Conservation (phyloP, 2,797 vertebrate species). For the Eidolon dupreanum region DNA sequence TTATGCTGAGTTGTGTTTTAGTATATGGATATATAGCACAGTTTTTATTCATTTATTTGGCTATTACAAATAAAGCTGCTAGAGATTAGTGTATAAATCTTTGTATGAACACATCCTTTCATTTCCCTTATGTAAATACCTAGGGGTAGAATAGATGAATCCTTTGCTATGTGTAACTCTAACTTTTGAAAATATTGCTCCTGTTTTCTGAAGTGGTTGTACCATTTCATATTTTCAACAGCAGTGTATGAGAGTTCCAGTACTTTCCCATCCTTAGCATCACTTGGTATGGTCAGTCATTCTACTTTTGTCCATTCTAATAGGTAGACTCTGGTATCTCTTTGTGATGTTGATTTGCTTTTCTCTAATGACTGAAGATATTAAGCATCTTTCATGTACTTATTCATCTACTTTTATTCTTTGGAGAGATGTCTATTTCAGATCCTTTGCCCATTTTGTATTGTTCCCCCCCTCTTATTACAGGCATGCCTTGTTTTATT, state of each 20-base stretch:
- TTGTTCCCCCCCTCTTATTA: neutral
- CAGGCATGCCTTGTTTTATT: neutral
- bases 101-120: neutral
- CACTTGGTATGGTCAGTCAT: neutral
- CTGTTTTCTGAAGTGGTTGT: neutral
- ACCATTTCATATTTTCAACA: neutral
- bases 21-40: neutral
- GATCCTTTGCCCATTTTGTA: slow-evolving; percentile 15
- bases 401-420: neutral
- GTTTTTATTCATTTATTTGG: neutral
- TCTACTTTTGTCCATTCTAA: neutral
- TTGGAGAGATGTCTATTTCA: neutral
- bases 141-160: neutral
- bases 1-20: neutral
- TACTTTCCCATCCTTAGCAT: neutral
- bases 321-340: neutral
- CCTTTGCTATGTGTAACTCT: neutral
- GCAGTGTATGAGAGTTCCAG: neutral
- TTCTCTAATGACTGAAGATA: neutral
- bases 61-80: neutral
- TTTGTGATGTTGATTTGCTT: neutral
- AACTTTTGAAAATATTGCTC: neutral
- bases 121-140: neutral
- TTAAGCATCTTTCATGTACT: neutral
- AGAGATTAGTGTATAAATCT: neutral